phyloP scores from a whole-genome alignment of 2,797 vertebrate species.

The Melanogrammus aeglefinus region DNA sequence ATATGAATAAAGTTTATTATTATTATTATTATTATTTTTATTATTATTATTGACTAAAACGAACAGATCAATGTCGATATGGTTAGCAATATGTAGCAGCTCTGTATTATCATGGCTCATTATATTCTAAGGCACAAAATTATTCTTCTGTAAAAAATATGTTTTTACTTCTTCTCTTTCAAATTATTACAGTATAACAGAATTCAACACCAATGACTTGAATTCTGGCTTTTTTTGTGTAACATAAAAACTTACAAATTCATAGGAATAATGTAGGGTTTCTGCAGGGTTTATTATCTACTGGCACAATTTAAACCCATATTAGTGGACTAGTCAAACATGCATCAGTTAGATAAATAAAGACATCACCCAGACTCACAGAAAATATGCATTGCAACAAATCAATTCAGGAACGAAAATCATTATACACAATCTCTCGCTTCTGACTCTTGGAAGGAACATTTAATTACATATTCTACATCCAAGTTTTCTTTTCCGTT shows the following conservation, averaged over 20 bases:
- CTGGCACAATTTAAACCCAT: not conserved
- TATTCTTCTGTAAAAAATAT: not conserved
- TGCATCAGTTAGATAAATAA: not conserved
- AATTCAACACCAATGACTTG: not conserved
- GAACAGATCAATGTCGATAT: constrained; percentile 16
- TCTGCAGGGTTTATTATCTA: not conserved
- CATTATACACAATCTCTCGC: not conserved
- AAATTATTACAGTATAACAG: not conserved
- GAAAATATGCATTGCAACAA: not conserved
- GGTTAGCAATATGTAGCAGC: not conserved
- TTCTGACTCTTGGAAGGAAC: not conserved
- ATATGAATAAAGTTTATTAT: no score
- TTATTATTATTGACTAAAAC: constrained; percentile 9
- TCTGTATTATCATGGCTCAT: not conserved
- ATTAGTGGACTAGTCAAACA: not conserved
- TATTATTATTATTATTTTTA: no score
- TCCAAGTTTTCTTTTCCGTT: not conserved
- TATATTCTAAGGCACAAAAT: not conserved
- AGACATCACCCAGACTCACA: not conserved
- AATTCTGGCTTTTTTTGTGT: no score
- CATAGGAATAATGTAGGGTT: not conserved
- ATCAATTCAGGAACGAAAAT: not conserved
- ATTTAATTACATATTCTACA: not conserved
- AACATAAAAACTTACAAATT: not conserved
- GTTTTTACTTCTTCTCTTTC: not conserved